Evolutionary conservation across 2,113 vertebrate genomes (phyloP).

Genomic region (Hiodon tergisus): DNA sequence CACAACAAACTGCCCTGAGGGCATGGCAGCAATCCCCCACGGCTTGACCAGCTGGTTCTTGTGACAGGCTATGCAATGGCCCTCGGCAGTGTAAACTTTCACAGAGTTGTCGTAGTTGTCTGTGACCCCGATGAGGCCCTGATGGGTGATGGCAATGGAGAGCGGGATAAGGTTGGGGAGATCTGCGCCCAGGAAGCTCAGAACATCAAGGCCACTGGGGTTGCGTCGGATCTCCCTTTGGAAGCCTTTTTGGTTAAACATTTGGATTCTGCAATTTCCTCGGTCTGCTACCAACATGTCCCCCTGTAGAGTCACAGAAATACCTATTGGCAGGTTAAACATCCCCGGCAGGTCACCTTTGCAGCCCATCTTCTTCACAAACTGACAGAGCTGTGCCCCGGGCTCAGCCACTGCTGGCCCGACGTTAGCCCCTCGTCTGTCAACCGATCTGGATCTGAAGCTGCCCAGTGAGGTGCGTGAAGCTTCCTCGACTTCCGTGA

Average conservation of each 20-base stretch:
- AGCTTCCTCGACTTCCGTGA: slow-evolving; percentile 58
- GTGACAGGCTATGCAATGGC: slow-evolving; percentile 89
- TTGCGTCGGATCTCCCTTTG: slow-evolving; percentile 89
- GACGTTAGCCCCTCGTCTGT: slow-evolving; percentile 49
- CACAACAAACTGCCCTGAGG: slow-evolving; percentile 90
- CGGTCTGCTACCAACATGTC: slow-evolving; percentile 92
- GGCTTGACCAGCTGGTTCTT: slow-evolving; percentile 92
- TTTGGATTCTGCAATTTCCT: slow-evolving; percentile 89
- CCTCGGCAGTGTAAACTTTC: slow-evolving; percentile 91
- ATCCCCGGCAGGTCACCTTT: slow-evolving; percentile 87
- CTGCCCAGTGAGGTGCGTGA: slow-evolving; percentile 65
- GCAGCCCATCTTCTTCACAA: slow-evolving; percentile 93
- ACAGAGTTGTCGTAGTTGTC: slow-evolving; percentile 96
- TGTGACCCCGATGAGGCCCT: slow-evolving; percentile 88
- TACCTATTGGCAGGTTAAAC: slow-evolving; percentile 89
- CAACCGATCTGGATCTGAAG: slow-evolving; percentile 73
- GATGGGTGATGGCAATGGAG: slow-evolving; percentile 87
- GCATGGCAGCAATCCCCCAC: slow-evolving; percentile 90
- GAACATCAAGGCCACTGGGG: slow-evolving; percentile 86
- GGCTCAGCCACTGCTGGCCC: slow-evolving; percentile 33
- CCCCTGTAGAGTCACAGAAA: slow-evolving; percentile 80
- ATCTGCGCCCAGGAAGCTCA: slow-evolving; percentile 91
- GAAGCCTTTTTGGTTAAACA: slow-evolving; percentile 93
- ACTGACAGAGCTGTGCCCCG: slow-evolving; percentile 75
- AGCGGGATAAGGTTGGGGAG: slow-evolving; percentile 86